Conservation (phyloP, 2,888 invertebrate species). For the Scaptomyza parva region DNA sequence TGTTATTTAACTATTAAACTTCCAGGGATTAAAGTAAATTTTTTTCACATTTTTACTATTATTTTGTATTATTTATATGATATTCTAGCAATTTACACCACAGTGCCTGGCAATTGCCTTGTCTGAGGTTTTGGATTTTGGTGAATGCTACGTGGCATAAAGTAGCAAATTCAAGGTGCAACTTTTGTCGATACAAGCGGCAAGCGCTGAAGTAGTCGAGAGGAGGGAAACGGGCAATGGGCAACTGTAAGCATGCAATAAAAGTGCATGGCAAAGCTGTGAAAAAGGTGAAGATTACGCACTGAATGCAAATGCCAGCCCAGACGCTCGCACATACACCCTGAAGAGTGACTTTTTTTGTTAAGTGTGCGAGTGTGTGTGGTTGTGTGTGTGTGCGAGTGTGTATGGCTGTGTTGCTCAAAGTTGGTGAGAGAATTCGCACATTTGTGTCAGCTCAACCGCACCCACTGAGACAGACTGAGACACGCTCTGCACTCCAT, state of each 20-base stretch:
- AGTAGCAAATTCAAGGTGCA: slow-evolving; percentile 69
- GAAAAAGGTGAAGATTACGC: slow-evolving; percentile 78
- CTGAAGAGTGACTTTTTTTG: slow-evolving; percentile 25
- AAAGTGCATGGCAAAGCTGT: slow-evolving; percentile 67
- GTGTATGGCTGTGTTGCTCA: slow-evolving; percentile 23
- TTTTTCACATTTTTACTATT: not conserved
- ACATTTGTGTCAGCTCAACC: slow-evolving; percentile 60
- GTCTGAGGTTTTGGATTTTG: slow-evolving; percentile 21
- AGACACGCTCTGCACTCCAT: slow-evolving; percentile 40
- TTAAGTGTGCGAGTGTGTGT: slow-evolving; percentile 17
- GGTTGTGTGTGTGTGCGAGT: slow-evolving; percentile 23
- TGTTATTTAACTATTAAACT: too few relatives aligned
- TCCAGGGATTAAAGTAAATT: too few relatives aligned
- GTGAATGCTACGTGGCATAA: slow-evolving; percentile 56
- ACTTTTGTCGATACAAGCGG: slow-evolving; percentile 73
- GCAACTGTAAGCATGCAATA: slow-evolving; percentile 63
- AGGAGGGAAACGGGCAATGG: not conserved
- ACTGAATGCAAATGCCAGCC: slow-evolving; percentile 70
- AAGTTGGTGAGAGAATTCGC: slow-evolving; percentile 64
- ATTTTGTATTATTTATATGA: not conserved
- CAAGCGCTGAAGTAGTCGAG: slow-evolving; percentile 26
- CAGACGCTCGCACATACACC: slow-evolving; percentile 9
- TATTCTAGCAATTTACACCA: not conserved
- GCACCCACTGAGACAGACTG: slow-evolving; percentile 37
- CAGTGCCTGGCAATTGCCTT: slow-evolving; percentile 11